Conservation (phyloP, 2,888 invertebrate genomes). For the Cordilura impudica region DNA sequence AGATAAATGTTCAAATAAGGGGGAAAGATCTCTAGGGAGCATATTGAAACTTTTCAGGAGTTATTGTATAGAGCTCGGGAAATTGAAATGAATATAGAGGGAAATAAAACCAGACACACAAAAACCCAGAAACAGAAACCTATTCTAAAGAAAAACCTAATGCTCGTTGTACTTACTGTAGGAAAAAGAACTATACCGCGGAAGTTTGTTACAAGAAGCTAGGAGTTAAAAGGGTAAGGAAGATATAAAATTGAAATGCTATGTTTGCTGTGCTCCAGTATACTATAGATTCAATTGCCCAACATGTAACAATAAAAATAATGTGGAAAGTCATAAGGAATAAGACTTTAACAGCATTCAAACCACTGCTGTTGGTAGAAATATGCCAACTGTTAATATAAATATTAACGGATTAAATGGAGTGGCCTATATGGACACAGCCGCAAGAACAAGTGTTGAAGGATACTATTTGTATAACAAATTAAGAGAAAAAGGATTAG, state of each 20-base stretch:
- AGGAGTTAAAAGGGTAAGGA: neutral
- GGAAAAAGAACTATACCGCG: neutral
- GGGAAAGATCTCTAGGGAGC: neutral
- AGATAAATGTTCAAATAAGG: neutral
- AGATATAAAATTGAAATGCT: too few species aligned
- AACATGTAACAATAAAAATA: neutral
- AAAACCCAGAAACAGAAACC: neutral
- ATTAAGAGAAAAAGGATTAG: neutral
- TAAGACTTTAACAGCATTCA: too few species aligned
- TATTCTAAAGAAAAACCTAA: neutral
- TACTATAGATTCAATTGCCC: neutral
- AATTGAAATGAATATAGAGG: neutral
- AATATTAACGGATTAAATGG: constrained; percentile 18
- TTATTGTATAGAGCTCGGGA: neutral
- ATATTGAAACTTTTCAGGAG: neutral
- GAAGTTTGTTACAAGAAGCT: constrained; percentile 5
- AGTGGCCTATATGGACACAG: constrained; percentile 42
- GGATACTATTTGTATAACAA: too few species aligned
- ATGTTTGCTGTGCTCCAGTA: too few species aligned
- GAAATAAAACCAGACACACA: neutral
- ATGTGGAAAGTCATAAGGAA: neutral
- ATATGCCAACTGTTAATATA: constrained; percentile 31
- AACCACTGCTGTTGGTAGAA: neutral
- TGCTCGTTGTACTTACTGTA: neutral
- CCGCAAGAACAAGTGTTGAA: constrained; percentile 50